A percentile compares a stretch with the other conserved stretches of the same genome.
These are phyloP conservation scores for Paedocypris sp. DNA, from an alignment of 2,113 vertebrate genomes.

Conservation along the genomic window DNA sequence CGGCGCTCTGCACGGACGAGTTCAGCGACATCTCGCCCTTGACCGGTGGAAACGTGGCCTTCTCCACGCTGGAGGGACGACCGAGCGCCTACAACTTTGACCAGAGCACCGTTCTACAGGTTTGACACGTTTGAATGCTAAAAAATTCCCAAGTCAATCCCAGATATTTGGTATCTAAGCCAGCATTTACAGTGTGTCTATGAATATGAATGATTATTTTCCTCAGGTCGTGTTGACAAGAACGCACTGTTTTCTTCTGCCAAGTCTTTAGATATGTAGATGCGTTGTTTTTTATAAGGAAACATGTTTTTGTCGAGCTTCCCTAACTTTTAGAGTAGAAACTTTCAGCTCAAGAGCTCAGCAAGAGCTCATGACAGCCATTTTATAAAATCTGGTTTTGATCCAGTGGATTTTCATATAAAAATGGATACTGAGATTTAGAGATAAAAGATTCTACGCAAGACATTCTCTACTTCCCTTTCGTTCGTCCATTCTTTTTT, in stretches of 20 bases:
- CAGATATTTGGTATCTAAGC: too few species aligned
- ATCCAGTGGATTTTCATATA: too few species aligned
- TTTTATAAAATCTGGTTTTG: too few species aligned
- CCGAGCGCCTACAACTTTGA: slow-evolving; percentile 91
- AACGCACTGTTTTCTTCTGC: not conserved
- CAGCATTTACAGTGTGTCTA: not conserved
- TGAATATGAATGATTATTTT: not conserved
- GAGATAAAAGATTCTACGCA: too few species aligned
- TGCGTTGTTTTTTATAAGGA: not conserved
- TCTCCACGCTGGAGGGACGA: slow-evolving; percentile 88
- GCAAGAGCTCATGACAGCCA: too few species aligned
- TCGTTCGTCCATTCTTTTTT: too few species aligned
- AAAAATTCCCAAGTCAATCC: not conserved
- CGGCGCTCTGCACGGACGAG: slow-evolving; percentile 77
- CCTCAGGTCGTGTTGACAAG: not conserved
- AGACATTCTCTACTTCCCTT: too few species aligned
- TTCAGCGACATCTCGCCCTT: slow-evolving; percentile 95
- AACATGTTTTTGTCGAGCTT: slow-evolving; percentile 1
- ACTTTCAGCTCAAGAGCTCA: not conserved
- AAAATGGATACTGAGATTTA: too few species aligned
- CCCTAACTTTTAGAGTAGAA: not conserved
- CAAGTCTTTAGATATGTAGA: not conserved
- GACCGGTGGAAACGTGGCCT: slow-evolving; percentile 86
- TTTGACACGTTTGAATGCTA: slow-evolving; percentile 31
- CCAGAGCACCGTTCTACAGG: slow-evolving; percentile 73